These are phyloP conservation scores for Strigamia crassipes DNA, from an alignment of 2,888 invertebrate genomes.

Conservation along the genomic window DNA sequence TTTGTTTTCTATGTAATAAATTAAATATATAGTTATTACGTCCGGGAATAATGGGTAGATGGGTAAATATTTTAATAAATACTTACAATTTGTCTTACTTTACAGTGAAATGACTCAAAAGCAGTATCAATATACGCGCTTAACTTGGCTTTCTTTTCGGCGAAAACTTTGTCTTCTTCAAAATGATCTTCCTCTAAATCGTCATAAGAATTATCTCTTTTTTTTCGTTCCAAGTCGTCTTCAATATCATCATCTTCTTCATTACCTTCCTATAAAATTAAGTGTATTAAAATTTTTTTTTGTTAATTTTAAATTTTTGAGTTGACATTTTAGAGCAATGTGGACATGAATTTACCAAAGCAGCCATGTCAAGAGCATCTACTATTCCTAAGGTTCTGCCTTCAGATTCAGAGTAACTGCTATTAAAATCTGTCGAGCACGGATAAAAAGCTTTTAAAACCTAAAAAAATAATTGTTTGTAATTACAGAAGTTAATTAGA, in stretches of 20 bases:
- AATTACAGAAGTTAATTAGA: background rate
- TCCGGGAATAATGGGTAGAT: background rate
- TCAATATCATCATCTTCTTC: background rate
- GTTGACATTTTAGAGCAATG: background rate
- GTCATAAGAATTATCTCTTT: background rate
- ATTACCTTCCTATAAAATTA: background rate
- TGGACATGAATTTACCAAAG: background rate
- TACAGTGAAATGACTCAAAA: background rate
- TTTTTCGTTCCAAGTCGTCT: background rate
- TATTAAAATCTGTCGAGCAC: background rate
- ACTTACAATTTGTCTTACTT: background rate
- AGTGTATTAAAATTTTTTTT: background rate
- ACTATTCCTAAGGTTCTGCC: conserved; percentile 13
- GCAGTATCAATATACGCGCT: background rate
- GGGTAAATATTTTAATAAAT: background rate
- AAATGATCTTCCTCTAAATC: background rate
- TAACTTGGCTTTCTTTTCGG: background rate
- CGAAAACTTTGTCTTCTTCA: background rate
- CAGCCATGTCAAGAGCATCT: conserved; percentile 25
- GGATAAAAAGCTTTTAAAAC: background rate
- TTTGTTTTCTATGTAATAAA: background rate
- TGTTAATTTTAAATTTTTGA: background rate
- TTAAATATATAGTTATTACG: background rate
- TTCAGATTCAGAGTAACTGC: background rate
- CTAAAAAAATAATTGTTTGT: background rate